Evolutionary conservation across 92 coral and sea anemone genomes (phyloP), one percentile per base, ranked within the genome.

Genomic region (Pocillopora meandrina): DNA sequence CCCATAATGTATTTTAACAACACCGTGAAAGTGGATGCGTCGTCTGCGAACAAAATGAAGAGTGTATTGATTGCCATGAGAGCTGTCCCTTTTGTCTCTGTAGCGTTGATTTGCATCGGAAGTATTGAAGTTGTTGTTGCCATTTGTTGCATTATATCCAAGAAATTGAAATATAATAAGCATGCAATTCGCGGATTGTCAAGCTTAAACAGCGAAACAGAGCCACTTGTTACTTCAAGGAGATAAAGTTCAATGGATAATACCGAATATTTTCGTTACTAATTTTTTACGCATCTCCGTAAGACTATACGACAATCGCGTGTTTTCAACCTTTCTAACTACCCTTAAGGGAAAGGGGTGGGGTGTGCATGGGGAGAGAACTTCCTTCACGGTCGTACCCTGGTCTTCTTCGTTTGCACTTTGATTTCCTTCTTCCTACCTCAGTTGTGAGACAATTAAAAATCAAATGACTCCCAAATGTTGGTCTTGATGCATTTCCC

Each of bases 1-100:
- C 98, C 98, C n/a, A 76, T 95, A 1, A 77, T 95, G 82, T 93
- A 86, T 64, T 95, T 95, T 64, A 90, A 92, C 61, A 90, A 86
- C 71, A 86, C 82, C 19, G 97, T 91, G 18, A 84, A 85, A 63
- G 85, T 95, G 17, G 96, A 93, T 83, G 80, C 89, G 10, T 80
- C 68, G 12, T 91, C 94, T 14, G 90, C 85, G 6, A 61, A 79
- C 33, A 70, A 75, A 72, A 66, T 95, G 87, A 92, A 88, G 63
- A 65, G 75, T 12, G 88, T 88, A 10, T 35, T 90, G 49, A 80
- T 87, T 23, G 82, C 88, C 58, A 71, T 91, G 76, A 72, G 85
- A 61, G 78, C 80, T 52, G 60, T 67, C 63, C 90, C 82, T 62
- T 71, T 84, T 56, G 86, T 80, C 20, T 90, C 90, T 18, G 82